A percentile compares a stretch with the other conserved stretches of the same genome.
Evolutionary conservation across 1,140 invertebrate species (phyloP).

Genomic region (Sarcophaga peregrina): DNA sequence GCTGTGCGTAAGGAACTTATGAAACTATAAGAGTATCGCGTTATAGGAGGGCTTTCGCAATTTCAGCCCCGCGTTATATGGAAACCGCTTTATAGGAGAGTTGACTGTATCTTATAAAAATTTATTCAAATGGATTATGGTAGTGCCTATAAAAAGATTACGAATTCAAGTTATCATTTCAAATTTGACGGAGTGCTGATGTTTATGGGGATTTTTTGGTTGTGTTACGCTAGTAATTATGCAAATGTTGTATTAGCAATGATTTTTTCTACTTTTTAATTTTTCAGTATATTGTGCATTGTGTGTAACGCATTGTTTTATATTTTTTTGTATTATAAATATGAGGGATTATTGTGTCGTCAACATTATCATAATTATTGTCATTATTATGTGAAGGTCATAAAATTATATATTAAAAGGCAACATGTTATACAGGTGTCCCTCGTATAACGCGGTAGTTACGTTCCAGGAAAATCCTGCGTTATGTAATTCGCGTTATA

Average conservation of each 20-base stretch:
- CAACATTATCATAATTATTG: neutral
- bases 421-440: no score
- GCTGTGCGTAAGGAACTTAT: no score
- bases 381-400: slow-evolving; percentile 10
- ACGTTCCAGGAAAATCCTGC: no score
- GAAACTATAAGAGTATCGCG: no score
- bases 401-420: neutral
- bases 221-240: neutral
- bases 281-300: neutral
- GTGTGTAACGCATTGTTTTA: neutral
- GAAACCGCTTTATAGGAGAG: no score
- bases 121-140: neutral
- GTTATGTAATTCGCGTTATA: no score
- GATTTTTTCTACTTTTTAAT: no score
- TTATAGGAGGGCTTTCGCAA: no score
- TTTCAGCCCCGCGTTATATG: no score
- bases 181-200: neutral
- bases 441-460: no score
- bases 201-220: neutral
- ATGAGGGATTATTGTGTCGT: neutral
- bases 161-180: neutral
- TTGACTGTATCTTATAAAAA: no score
- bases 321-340: neutral
- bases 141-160: neutral
- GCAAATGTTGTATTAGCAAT: neutral